Percentiles rank a stretch among this genome's conserved stretches.
phyloP scores from a whole-genome alignment of 2,888 invertebrate genomes.

The Xanthia togata region DNA sequence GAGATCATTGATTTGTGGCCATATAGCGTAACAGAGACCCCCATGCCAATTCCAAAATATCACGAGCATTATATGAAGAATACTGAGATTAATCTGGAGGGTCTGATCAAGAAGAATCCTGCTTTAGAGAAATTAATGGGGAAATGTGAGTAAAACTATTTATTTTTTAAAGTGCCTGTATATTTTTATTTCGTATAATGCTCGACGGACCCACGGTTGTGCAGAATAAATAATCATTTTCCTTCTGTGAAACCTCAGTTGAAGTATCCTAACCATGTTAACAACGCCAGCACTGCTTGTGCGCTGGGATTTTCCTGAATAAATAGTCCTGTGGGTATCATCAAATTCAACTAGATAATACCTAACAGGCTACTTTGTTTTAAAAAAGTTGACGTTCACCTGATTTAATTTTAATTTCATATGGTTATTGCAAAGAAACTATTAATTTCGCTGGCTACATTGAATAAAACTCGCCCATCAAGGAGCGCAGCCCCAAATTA shows the following conservation, averaged over 20 bases:
- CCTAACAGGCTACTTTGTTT: not conserved
- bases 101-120: slow-evolving; percentile 23
- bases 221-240: not conserved
- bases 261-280: not conserved
- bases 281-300: not conserved
- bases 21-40: not conserved
- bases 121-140: slow-evolving; percentile 44
- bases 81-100: slow-evolving; percentile 24
- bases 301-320: not conserved
- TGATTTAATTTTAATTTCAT: not conserved
- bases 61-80: slow-evolving; percentile 23
- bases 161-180: not conserved
- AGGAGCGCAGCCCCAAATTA: no score
- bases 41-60: not conserved
- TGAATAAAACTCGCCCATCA: no score
- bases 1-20: slow-evolving; percentile 6
- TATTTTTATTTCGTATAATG: not conserved
- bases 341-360: not conserved
- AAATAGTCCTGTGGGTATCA: not conserved
- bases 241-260: not conserved
- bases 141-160: slow-evolving; percentile 42
- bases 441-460: not conserved
- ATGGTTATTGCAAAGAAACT: not conserved
- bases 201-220: not conserved
- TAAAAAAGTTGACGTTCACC: not conserved